These are phyloP conservation scores for Agrochola circellaris DNA, from an alignment of 2,888 invertebrate genomes.

Conservation along the genomic window DNA sequence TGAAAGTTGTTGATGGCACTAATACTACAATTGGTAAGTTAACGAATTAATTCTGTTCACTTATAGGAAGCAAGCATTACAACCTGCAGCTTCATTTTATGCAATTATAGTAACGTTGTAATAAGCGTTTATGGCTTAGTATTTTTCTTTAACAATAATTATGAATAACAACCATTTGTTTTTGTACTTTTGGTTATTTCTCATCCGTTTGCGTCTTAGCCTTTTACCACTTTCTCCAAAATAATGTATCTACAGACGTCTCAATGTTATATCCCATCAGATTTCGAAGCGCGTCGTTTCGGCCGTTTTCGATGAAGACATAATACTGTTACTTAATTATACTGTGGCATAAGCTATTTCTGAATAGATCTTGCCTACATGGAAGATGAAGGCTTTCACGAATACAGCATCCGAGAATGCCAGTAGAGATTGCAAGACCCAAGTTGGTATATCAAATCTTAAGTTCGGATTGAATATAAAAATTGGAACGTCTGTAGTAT, in stretches of 20 bases:
- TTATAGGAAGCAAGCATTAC: background rate
- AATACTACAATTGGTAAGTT: background rate
- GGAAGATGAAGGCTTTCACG: background rate
- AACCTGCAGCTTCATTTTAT: background rate
- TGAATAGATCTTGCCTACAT: background rate
- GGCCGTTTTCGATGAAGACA: too few relatives aligned
- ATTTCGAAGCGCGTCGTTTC: too few relatives aligned
- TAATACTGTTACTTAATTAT: too few relatives aligned
- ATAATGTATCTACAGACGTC: constrained; percentile 17
- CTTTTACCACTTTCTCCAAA: constrained; percentile 31
- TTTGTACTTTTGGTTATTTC: background rate
- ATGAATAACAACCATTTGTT: background rate
- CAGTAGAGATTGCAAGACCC: too few relatives aligned
- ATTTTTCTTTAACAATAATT: background rate
- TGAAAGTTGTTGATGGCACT: background rate
- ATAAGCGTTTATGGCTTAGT: background rate
- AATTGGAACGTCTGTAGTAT: constrained; percentile 32
- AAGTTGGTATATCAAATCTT: background rate
- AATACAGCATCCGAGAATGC: background rate
- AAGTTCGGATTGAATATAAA: constrained; percentile 17
- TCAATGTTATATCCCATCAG: constrained; percentile 13
- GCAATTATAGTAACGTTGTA: background rate
- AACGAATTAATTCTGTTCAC: too few relatives aligned
- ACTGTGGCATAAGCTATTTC: background rate
- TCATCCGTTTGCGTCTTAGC: background rate